phyloP scores from a whole-genome alignment of 2,113 vertebrate genomes.

The Ginglymostoma cirratum region DNA sequence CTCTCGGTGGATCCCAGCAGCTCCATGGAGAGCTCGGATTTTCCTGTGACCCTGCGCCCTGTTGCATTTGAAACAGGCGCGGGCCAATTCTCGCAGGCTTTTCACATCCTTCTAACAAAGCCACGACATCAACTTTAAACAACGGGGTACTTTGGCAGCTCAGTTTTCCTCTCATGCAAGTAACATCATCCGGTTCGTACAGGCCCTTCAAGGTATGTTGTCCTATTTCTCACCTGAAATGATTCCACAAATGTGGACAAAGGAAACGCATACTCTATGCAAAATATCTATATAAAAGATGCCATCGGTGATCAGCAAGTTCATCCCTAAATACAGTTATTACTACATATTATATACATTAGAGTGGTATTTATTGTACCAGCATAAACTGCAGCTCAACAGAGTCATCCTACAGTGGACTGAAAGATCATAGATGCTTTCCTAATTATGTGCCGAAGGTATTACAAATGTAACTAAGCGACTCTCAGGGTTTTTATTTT shows the following conservation, averaged over 20 bases:
- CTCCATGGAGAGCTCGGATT: neutral
- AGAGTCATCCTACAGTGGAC: neutral
- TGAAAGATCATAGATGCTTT: constrained; percentile 20
- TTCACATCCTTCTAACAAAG: neutral
- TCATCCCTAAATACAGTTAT: constrained; percentile 32
- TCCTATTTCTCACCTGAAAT: neutral
- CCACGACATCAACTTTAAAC: neutral
- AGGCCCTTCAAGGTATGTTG: neutral
- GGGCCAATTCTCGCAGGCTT: neutral
- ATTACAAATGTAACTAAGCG: constrained; percentile 30
- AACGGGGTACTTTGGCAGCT: neutral
- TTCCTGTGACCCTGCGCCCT: neutral
- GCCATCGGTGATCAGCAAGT: constrained; percentile 6
- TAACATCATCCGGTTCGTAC: neutral
- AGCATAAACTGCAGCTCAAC: neutral
- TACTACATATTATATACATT: constrained; percentile 33
- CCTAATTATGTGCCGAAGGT: constrained; percentile 18
- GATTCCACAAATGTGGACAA: neutral
- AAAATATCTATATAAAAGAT: constrained; percentile 28
- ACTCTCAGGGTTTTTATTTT: neutral
- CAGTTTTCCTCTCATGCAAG: neutral
- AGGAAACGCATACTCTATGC: neutral
- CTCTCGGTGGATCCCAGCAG: neutral
- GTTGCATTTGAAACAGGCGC: neutral
- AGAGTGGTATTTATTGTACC: constrained; percentile 13